Percentiles rank a stretch among this genome's conserved stretches.
These are phyloP conservation scores for Pavo muticus DNA, from an alignment of 2,113 vertebrate species.

Conservation along the genomic window DNA sequence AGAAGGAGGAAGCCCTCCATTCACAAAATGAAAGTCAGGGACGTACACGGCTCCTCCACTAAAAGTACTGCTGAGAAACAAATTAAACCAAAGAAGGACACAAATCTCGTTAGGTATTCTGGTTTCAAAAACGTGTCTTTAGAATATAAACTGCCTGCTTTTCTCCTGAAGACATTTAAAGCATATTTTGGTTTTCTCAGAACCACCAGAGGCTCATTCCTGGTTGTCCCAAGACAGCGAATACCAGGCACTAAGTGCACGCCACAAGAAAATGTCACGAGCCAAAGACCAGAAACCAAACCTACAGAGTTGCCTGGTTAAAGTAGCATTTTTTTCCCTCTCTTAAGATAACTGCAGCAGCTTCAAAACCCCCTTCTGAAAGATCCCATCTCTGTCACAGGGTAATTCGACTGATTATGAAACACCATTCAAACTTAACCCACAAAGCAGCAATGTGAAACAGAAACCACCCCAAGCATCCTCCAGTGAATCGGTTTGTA, in stretches of 20 bases:
- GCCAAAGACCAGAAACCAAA: not conserved
- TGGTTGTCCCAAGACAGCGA: not conserved
- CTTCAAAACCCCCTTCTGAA: not conserved
- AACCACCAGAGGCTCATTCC: not conserved
- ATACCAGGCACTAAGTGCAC: not conserved
- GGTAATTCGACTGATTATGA: not conserved
- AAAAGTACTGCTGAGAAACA: not conserved
- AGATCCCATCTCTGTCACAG: not conserved
- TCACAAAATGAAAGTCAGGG: constrained; percentile 8
- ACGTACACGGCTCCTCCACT: constrained; percentile 19
- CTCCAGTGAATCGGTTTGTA: not conserved
- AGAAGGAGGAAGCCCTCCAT: not conserved
- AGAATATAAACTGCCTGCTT: not conserved
- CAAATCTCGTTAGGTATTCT: not conserved
- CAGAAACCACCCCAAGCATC: not conserved
- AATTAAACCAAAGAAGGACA: not conserved
- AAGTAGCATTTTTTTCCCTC: not conserved
- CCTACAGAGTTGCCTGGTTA: not conserved
- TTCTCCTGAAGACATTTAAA: not conserved
- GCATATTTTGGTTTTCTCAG: not conserved
- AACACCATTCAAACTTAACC: not conserved
- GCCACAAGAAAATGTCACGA: not conserved
- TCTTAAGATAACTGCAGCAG: not conserved
- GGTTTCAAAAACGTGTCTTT: not conserved
- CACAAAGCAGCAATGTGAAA: not conserved